These are phyloP conservation scores for Luscinia luscinia DNA, from an alignment of 2,797 vertebrate genomes.

Conservation along the genomic window DNA sequence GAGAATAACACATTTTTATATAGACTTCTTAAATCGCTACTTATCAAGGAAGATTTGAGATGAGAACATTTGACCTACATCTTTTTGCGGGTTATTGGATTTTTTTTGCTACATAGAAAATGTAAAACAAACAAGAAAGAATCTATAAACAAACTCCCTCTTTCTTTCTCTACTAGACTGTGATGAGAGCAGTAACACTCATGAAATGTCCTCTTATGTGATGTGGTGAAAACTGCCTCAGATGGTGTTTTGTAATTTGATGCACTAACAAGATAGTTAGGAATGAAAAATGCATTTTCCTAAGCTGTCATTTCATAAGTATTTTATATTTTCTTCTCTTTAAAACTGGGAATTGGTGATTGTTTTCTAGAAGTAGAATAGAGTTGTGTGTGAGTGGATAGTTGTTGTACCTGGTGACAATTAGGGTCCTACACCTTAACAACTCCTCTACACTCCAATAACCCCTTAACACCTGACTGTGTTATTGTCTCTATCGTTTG, in stretches of 20 bases:
- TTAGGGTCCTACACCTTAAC: background rate
- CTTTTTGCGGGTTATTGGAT: constrained; percentile 60
- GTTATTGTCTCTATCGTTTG: background rate
- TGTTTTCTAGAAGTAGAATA: background rate
- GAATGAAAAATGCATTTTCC: constrained; percentile 66
- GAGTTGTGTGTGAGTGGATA: background rate
- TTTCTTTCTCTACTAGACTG: constrained; percentile 46
- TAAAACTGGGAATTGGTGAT: background rate
- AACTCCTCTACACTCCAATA: background rate
- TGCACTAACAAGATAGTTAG: constrained; percentile 66
- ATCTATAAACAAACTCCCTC: constrained; percentile 61
- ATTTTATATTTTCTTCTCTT: constrained; percentile 46
- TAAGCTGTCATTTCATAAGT: constrained; percentile 20
- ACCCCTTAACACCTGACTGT: background rate
- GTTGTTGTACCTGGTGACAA: background rate
- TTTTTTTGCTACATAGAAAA: constrained; percentile 58
- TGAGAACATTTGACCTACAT: constrained; percentile 67
- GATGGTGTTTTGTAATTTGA: constrained; percentile 64
- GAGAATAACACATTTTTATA: constrained; percentile 69
- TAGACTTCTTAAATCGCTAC: constrained; percentile 71
- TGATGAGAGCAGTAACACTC: constrained; percentile 65
- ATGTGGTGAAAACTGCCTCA: constrained; percentile 51
- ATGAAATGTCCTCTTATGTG: constrained; percentile 56
- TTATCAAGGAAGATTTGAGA: constrained; percentile 69
- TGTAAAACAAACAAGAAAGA: constrained; percentile 73